Evolutionary conservation across 1,140 invertebrate species (phyloP), one percentile per base, ranked within the genome.

Genomic region (Rhynchophorus ferrugineus): DNA sequence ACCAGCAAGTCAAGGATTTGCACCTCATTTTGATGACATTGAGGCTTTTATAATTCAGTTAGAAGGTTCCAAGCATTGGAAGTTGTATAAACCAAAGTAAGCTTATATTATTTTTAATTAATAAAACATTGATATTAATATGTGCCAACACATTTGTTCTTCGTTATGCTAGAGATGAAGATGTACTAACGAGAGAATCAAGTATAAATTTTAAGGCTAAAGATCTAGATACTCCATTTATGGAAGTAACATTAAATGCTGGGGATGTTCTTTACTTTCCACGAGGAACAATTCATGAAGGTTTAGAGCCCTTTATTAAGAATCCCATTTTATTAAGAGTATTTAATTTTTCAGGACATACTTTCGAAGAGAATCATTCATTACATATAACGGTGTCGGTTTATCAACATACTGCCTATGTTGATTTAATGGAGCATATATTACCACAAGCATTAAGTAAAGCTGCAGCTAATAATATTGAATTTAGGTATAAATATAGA

Each of bases 11-110:
- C 94, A 98, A 78, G 95, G 95, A 0, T 98, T 98, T 78, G 95
- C 95, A 1, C 95, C 95, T 0, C 95, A 98, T 73, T 98, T 87
- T 72, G 95, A 99, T 75, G 95, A 99, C 65, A 98, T 98, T 60
- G 96, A 99, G 75, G 95, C 95, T 11, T 98, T 99, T 70, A 83
- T 99, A 48, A 65, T 99, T 33, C 96, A 99, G 75, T 70, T 97
- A 5, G 95, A 98, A 75, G 96, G 96, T 0, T 85, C 85, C 61
- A 98, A 99, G 72, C 78, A 84, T 54, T 99, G 95, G 95, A 84
- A 82, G 61, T 68, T 99, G 3, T 98, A 98, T 68, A 79, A 78
- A 56, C 88, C 92, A 19, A 71, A 74, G 69, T 79, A 68, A 69
- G 41, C 38, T n/a, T n/a, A n/a, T 48, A 18, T 18, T 3, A 17